These are phyloP conservation scores for Copidosoma aretas DNA, from an alignment of 2,888 invertebrate genomes.

Conservation along the genomic window DNA sequence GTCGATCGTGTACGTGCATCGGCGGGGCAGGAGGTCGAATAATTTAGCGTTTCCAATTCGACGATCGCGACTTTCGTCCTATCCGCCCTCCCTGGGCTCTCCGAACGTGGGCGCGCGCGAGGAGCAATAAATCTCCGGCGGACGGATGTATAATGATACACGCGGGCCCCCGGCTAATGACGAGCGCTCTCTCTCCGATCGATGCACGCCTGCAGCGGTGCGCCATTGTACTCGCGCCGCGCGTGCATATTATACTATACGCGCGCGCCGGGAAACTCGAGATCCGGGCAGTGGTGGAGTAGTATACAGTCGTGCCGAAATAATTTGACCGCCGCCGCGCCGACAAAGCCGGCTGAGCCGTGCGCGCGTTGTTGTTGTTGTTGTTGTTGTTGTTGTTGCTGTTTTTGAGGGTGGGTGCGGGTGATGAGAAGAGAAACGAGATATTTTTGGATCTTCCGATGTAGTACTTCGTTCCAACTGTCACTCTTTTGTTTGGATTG, in stretches of 20 bases:
- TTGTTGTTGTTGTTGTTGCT: no score
- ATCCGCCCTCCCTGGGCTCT: not conserved
- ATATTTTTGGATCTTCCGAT: no score
- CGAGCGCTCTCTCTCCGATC: not conserved
- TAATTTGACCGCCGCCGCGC: not conserved
- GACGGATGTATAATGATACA: constrained; percentile 6
- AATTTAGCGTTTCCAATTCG: constrained; percentile 7
- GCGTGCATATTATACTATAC: no score
- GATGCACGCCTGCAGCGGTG: not conserved
- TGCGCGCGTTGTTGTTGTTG: no score
- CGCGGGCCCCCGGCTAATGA: not conserved
- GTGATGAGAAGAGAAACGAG: no score
- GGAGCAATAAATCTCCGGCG: not conserved
- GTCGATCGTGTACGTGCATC: not conserved
- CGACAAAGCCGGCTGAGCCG: not conserved
- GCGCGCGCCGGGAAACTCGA: not conserved
- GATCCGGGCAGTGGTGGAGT: not conserved
- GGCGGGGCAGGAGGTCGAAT: not conserved
- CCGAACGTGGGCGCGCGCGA: not conserved
- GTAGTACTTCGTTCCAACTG: no score
- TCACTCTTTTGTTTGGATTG: no score
- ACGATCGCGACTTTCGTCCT: constrained; percentile 1
- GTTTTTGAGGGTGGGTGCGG: no score
- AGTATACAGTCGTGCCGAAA: not conserved
- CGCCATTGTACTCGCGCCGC: no score